phyloP scores from a whole-genome alignment of 2,797 vertebrate species.

The Diplodus puntazzo region DNA sequence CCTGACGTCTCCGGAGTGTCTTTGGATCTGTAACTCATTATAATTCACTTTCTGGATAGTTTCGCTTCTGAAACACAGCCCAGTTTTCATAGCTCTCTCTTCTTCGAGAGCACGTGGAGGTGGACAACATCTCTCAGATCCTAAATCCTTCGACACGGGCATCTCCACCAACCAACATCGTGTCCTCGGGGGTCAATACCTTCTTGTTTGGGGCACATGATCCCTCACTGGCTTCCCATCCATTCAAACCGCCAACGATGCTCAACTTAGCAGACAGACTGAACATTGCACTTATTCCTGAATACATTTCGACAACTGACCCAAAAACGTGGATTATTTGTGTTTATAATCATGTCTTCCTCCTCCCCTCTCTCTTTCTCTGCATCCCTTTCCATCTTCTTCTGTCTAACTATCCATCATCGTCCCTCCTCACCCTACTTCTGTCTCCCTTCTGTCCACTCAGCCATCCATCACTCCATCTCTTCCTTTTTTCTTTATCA shows the following conservation, averaged over 20 bases:
- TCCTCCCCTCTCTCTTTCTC: neutral
- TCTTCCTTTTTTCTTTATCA: constrained; percentile 5
- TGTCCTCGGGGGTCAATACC: neutral
- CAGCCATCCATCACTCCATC: constrained; percentile 6
- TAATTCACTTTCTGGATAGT: neutral
- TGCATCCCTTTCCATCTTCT: constrained; percentile 11
- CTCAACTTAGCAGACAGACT: neutral
- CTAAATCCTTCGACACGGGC: neutral
- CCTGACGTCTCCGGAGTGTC: neutral
- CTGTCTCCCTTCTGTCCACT: constrained; percentile 23
- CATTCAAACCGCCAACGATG: neutral
- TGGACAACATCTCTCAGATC: neutral
- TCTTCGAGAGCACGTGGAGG: too few species aligned
- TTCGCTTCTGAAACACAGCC: neutral
- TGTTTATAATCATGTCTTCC: neutral
- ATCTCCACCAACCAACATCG: neutral
- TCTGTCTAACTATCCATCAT: constrained; percentile 33
- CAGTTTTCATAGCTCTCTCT: neutral
- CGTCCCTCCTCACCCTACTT: constrained; percentile 3
- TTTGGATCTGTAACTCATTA: neutral
- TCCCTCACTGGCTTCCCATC: constrained; percentile 8
- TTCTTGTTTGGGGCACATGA: neutral
- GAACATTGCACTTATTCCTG: neutral
- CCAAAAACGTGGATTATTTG: neutral
- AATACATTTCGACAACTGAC: neutral